Evolutionary conservation across 2,113 vertebrate species (phyloP), one percentile per base, ranked within the genome.

Genomic region (Axis porcinus): DNA sequence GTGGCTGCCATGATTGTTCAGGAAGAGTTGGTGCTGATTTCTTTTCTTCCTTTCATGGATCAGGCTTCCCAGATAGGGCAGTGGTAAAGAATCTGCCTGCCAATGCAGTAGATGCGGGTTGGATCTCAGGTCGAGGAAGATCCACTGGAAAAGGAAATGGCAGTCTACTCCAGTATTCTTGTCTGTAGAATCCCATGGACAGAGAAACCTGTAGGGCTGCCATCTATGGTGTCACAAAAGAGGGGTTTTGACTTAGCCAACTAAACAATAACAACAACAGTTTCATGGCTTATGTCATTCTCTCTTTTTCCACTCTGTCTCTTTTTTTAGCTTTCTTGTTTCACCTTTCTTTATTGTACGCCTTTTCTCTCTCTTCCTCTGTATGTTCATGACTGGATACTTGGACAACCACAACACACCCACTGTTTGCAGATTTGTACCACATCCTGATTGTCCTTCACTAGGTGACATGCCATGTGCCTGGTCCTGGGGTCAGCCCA

Each of bases 151-250:
- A 36, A 70, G n/a, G 67, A 40, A 23, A 40, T 70, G n/a, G n/a
- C 67, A 40, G 10, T 5, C n/a, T n/a, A 23, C 67, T 40, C 10
- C 67, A 70, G 67, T 40, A 23, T 40, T 70, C n/a, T 70, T 70
- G n/a, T n/a, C n/a, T 67, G n/a, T 9, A 40, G n/a, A 70, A 40
- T 40, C 19, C 19, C n/a, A 70, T 23, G 67, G n/a, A 40, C 67
- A 70, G 67, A 70, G 67, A 21, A 70, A 40, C 19, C 67, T 70
- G n/a, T 36, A 19, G 17, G 67, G n/a, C n/a, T 70, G 23, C 33
- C 2, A 0, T 23, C n/a, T 19, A 36, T 36, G 9, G n/a, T 40
- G 9, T 23, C 0, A 0, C n/a, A 12, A 40, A 67, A 70, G 17
- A 70, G n/a, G 17, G 67, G 33, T n/a, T 67, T 67, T 67, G 33